Evolutionary conservation across 1,140 invertebrate genomes (phyloP).

Genomic region (Atopsyche davidsoni): DNA sequence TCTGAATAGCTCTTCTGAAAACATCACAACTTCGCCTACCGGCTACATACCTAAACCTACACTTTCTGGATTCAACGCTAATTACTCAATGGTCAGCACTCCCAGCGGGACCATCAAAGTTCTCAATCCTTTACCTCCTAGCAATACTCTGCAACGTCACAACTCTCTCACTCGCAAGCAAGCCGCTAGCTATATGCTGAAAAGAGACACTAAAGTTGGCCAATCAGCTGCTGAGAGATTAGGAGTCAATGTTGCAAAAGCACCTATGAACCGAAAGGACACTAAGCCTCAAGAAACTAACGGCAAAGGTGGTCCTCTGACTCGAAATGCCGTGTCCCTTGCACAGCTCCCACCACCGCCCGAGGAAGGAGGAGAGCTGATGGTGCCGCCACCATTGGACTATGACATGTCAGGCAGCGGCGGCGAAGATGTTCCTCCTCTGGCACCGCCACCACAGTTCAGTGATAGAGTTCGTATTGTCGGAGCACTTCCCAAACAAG

Average conservation of each 20-base stretch:
- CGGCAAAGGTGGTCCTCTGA: constrained; percentile 46
- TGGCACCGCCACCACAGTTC: constrained; percentile 67
- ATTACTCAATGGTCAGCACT: constrained; percentile 28
- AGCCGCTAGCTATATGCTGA: constrained; percentile 47
- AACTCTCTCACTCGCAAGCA: constrained; percentile 53
- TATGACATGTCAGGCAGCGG: constrained; percentile 36
- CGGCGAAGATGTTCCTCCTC: constrained; percentile 43
- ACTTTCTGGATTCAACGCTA: constrained; percentile 21
- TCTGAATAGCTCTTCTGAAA: constrained; percentile 33
- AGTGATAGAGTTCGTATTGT: constrained; percentile 71
- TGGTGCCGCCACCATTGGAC: constrained; percentile 36
- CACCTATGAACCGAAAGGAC: constrained; percentile 30
- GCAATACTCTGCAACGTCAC: constrained; percentile 49
- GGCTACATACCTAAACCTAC: constrained; percentile 33
- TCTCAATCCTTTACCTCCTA: constrained; percentile 40
- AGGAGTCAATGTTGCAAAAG: constrained; percentile 39
- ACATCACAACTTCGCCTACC: constrained; percentile 37
- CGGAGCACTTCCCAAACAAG: constrained; percentile 66
- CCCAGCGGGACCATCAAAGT: constrained; percentile 37
- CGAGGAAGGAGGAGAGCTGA: constrained; percentile 65
- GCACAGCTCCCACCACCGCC: constrained; percentile 76
- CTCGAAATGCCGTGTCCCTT: constrained; percentile 66
- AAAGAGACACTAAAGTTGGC: constrained; percentile 36
- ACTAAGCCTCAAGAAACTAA: constrained; percentile 24
- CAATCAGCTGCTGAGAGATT: constrained; percentile 45